A percentile compares a stretch with the other conserved stretches of the same genome.
Evolutionary conservation across 2,797 vertebrate genomes (phyloP).

Genomic region (Characodon lateralis): DNA sequence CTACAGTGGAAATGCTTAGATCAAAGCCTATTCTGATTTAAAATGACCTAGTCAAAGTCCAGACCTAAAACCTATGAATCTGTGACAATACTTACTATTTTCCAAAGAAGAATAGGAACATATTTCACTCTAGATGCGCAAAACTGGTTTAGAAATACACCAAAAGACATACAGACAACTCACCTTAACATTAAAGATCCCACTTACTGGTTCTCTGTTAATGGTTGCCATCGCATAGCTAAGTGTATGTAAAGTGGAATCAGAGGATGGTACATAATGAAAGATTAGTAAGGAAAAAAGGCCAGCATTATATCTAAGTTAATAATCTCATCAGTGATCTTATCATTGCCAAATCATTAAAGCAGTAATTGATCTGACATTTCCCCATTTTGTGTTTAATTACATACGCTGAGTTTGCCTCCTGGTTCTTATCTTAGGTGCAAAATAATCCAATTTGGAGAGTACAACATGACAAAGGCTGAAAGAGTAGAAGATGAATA

Average conservation of each 20-base stretch:
- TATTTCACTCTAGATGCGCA: background rate
- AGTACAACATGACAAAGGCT: background rate
- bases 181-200: background rate
- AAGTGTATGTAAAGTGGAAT: background rate
- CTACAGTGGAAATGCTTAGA: background rate
- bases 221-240: background rate
- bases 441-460: background rate
- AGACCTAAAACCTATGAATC: background rate
- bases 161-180: background rate
- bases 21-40: background rate
- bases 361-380: background rate
- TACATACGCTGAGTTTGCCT: background rate
- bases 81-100: background rate
- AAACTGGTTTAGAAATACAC: background rate
- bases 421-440: background rate
- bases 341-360: background rate
- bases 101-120: background rate
- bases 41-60: background rate
- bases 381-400: slow-evolving; percentile 3
- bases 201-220: background rate
- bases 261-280: background rate
- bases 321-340: background rate
- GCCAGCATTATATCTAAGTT: background rate
- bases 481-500: background rate
- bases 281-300: background rate